Evolutionary conservation across 1,140 invertebrate genomes (phyloP), one percentile per base, ranked within the genome.

Genomic region (Lordiphosa clarofinis): DNA sequence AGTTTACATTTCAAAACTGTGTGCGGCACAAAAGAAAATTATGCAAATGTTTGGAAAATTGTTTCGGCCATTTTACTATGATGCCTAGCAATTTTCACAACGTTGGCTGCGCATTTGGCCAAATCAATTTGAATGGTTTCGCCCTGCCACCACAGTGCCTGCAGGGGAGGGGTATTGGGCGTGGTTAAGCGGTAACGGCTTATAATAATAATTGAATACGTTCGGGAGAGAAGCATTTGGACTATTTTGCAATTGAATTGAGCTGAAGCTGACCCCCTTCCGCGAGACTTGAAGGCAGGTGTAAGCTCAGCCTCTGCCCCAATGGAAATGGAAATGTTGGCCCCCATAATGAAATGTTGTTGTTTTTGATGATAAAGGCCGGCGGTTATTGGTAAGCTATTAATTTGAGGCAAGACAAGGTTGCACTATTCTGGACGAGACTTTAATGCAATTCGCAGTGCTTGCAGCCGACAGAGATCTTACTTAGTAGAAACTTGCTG

Each of bases 161-260:
- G 44, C 37, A 7, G 24, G 37, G 42, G 24, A 42, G 28, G 58
- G 66, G 38, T 21, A 53, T 43, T 42, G 37, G 49, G 52, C 53
- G 56, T 49, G 53, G 49, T 49, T 50, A 56, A n/a, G 38, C 39
- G 53, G 38, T 58, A 31, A 48, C 52, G 56, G 68, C 78, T 84
- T 82, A 84, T 82, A 84, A 82, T 82, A 82, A 82, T 82, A 82
- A 84, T 82, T 82, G 76, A 82, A 82, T 84, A 73, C 69, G 69
- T 73, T 11, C 35, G 19, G 15, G 11, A 38, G 65, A 53, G 43
- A 37, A 31, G 28, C 28, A 31, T 31, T 31, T 31, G 28, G 28
- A 31, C 28, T 31, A 31, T 31, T 31, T 31, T 31, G 28, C 28
- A 31, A 31, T 31, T 31, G 28, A 31, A 31, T 31, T 31, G 28